Evolutionary conservation across 2,888 invertebrate genomes (phyloP).

Genomic region (Baronia brevicornis): DNA sequence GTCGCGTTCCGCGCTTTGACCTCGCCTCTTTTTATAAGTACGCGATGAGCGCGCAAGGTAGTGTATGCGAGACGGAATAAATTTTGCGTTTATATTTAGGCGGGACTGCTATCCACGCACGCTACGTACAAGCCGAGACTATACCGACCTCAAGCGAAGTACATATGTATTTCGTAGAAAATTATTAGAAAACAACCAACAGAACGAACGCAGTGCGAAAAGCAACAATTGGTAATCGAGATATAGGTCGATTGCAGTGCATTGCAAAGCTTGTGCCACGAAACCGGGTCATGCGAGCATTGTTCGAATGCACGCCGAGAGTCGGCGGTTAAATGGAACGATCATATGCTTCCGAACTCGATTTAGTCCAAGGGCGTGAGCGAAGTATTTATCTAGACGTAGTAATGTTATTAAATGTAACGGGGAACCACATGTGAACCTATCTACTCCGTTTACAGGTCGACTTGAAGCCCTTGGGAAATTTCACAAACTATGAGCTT

Average conservation of each 20-base stretch:
- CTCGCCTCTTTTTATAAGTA: slow-evolving; percentile 73
- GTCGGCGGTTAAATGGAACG: slow-evolving; percentile 39
- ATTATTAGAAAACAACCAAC: slow-evolving; percentile 1
- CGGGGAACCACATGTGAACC: neutral
- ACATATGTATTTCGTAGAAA: no score
- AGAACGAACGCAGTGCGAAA: slow-evolving; percentile 15
- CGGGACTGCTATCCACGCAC: slow-evolving; percentile 39
- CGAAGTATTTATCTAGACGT: slow-evolving; percentile 4
- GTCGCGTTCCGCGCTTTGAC: slow-evolving; percentile 52
- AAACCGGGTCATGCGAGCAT: slow-evolving; percentile 53
- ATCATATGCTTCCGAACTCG: slow-evolving; percentile 32
- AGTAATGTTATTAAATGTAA: slow-evolving; percentile 6
- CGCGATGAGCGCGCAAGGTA: slow-evolving; percentile 65
- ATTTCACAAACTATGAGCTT: slow-evolving; percentile 26
- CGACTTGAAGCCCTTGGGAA: slow-evolving; percentile 28
- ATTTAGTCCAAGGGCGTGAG: slow-evolving; percentile 31
- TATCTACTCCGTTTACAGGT: slow-evolving; percentile 1
- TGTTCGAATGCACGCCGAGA: slow-evolving; percentile 41
- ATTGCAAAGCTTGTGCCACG: slow-evolving; percentile 37
- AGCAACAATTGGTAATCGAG: slow-evolving; percentile 33
- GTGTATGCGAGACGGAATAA: slow-evolving; percentile 49
- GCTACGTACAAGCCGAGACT: slow-evolving; percentile 23
- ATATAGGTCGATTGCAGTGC: slow-evolving; percentile 46
- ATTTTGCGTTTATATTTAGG: slow-evolving; percentile 63
- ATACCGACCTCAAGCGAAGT: no score